These are phyloP conservation scores for Molorchus minor DNA, from an alignment of 2,888 invertebrate genomes.

Conservation along the genomic window DNA sequence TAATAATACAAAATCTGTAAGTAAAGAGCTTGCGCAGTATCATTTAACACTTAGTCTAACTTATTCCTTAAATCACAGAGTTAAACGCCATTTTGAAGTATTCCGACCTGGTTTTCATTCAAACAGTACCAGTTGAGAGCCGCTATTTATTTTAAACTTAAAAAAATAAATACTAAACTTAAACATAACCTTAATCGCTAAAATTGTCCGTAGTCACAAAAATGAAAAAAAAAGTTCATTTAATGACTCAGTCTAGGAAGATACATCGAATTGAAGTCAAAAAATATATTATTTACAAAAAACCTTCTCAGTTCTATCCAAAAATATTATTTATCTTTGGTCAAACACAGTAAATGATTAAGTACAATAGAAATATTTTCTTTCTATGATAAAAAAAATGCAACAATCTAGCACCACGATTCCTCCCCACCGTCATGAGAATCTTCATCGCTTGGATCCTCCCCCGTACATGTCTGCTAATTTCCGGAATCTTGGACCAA, in stretches of 20 bases:
- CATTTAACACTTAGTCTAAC: constrained; percentile 38
- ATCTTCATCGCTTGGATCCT: constrained; percentile 83
- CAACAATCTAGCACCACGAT: constrained; percentile 76
- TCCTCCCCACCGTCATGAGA: constrained; percentile 81
- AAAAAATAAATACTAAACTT: constrained; percentile 22
- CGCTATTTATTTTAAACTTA: constrained; percentile 9
- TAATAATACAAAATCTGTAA: too few relatives aligned
- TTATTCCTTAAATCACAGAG: constrained; percentile 40
- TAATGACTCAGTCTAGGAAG: constrained; percentile 39
- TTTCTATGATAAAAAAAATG: constrained; percentile 27
- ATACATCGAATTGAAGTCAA: constrained; percentile 31
- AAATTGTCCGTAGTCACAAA: constrained; percentile 16
- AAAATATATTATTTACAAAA: constrained; percentile 39
- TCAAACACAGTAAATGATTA: constrained; percentile 50
- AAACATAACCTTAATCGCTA: constrained; percentile 10
- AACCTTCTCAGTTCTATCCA: constrained; percentile 47
- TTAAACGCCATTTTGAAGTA: constrained; percentile 19
- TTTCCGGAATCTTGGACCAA: constrained; percentile 95
- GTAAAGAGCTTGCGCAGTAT: too few relatives aligned
- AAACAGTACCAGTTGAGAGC: constrained; percentile 8
- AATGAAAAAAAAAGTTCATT: constrained; percentile 30
- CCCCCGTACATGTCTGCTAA: constrained; percentile 96
- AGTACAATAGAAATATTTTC: constrained; percentile 44
- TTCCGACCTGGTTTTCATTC: constrained; percentile 18
- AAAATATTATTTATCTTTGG: constrained; percentile 54